A percentile compares a stretch with the other conserved stretches of the same genome.
phyloP scores from a whole-genome alignment of 2,888 invertebrate genomes.

The Apodemia duryi region DNA sequence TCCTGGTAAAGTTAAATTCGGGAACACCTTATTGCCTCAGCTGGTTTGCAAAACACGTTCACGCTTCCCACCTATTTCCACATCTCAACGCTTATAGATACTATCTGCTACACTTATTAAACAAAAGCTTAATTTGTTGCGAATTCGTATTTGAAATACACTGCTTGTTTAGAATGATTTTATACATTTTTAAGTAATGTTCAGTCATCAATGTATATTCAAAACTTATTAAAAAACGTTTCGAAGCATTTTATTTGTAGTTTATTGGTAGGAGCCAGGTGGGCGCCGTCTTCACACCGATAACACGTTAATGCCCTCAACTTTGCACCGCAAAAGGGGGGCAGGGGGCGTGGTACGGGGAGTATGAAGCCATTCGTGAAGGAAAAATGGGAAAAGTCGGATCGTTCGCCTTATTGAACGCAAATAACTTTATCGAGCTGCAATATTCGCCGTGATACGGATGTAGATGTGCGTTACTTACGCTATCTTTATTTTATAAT shows the following conservation, averaged over 20 bases:
- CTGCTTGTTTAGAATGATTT: conserved; percentile 34
- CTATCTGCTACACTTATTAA: conserved; percentile 71
- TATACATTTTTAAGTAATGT: background rate
- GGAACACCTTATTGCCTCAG: conserved; percentile 74
- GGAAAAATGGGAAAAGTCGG: conserved; percentile 75
- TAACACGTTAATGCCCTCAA: conserved; percentile 80
- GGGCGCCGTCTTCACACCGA: conserved; percentile 76
- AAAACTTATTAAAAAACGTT: background rate
- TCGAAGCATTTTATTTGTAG: conserved; percentile 6
- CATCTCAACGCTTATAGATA: conserved; percentile 78
- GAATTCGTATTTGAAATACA: conserved; percentile 38
- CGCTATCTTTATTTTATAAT: conserved; percentile 11
- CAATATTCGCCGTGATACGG: conserved; percentile 48
- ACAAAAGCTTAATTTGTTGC: conserved; percentile 25
- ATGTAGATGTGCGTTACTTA: conserved; percentile 14
- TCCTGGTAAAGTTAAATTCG: conserved; percentile 59
- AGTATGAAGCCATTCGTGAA: conserved; percentile 51
- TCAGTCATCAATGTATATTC: conserved; percentile 23
- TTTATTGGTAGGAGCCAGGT: conserved; percentile 58
- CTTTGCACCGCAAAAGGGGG: conserved; percentile 74
- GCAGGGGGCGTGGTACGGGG: conserved; percentile 35
- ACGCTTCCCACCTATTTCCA: conserved; percentile 76
- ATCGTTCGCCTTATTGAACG: conserved; percentile 75
- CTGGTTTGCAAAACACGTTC: conserved; percentile 78
- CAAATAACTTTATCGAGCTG: conserved; percentile 71